Base-by-base conservation (phyloP, 2,113 vertebrate genomes). In the Brevimyrus niger region DNA sequence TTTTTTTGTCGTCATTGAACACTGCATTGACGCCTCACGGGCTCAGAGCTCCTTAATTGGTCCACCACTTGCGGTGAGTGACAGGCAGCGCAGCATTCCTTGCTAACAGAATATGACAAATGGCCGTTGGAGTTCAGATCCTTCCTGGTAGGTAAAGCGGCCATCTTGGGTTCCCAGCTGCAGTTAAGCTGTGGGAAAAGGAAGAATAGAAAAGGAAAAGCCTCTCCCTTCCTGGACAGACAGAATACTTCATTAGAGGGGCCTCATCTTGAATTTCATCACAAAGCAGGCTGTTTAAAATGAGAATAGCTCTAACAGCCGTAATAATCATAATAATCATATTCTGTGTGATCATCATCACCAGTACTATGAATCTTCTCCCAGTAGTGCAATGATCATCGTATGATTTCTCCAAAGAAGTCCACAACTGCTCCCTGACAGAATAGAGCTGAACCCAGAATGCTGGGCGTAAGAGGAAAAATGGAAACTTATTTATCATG, bases 251-350 rank as follows among this genome's bases (percentile, higher is more conserved):
- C 21, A 84, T 84, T 87, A 53, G 27, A 87, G 50, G 85, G n/a
- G 9, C 23, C 13, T 31, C 50, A 35, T 53, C 50, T 53, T 87
- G 85, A 87, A 87, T 31, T 53, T 53, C 48, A 87, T 27, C n/a
- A 87, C 27, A 35, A 50, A 55, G 15, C 27, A 31, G 50, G 31
- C 50, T 87, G 85, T 38, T 86, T 87, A 53, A n/a, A 87, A 53
- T 17, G 48, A 87, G 85, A 87, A 87, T 87, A 87, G 50, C 82
- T 84, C 82, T 84, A n/a, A 84, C 82, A 47, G 82, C 82, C 5
- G 5, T 84, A 84, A 84, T 84, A 42, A 83, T 83, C 35, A 80
- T 31, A 48, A 86, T 48, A 50, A 51, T 50, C 84, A 86, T 27
- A 51, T 50, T 87, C 48, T 31, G n/a, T 55, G 48, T 87, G 85